These are phyloP conservation scores for Pseudobourletiella spinata DNA, from an alignment of 1,140 invertebrate species.

Conservation along the genomic window DNA sequence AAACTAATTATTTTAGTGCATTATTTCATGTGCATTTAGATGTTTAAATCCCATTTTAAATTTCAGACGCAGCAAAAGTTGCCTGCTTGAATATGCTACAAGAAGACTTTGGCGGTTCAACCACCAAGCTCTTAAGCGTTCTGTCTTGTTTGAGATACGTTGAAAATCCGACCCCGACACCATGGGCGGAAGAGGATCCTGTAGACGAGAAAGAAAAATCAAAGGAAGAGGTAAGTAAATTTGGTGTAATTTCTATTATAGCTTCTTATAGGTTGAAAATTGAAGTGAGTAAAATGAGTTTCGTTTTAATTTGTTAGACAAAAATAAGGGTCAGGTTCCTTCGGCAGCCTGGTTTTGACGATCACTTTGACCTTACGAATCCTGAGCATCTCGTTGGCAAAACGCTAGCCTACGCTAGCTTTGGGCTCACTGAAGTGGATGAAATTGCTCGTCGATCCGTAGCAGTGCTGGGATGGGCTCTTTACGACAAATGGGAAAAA, in stretches of 20 bases:
- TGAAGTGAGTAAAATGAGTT: not conserved
- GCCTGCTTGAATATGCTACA: constrained; percentile 75
- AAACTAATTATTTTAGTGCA: too few relatives aligned
- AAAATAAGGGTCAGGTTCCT: constrained; percentile 69
- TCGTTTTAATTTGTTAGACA: constrained; percentile 39
- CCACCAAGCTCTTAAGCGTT: constrained; percentile 58
- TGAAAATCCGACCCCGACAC: constrained; percentile 43
- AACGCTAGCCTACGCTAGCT: constrained; percentile 57
- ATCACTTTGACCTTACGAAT: constrained; percentile 73
- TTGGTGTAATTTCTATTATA: not conserved
- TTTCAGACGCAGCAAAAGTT: constrained; percentile 58
- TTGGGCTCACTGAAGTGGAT: constrained; percentile 38
- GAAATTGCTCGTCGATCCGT: constrained; percentile 54
- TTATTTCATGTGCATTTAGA: too few relatives aligned
- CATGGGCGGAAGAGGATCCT: constrained; percentile 41
- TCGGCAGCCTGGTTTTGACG: constrained; percentile 71
- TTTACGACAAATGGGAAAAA: constrained; percentile 58
- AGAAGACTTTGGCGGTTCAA: constrained; percentile 68
- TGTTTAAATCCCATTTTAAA: too few relatives aligned
- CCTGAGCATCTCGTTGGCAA: constrained; percentile 63
- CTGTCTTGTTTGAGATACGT: constrained; percentile 68
- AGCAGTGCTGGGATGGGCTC: constrained; percentile 55
- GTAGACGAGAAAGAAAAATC: constrained; percentile 27
- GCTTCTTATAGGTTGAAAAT: not conserved
- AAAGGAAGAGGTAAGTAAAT: constrained; percentile 42